These are phyloP conservation scores for Helarctos malayanus DNA, from an alignment of 2,797 vertebrate genomes.

Conservation along the genomic window DNA sequence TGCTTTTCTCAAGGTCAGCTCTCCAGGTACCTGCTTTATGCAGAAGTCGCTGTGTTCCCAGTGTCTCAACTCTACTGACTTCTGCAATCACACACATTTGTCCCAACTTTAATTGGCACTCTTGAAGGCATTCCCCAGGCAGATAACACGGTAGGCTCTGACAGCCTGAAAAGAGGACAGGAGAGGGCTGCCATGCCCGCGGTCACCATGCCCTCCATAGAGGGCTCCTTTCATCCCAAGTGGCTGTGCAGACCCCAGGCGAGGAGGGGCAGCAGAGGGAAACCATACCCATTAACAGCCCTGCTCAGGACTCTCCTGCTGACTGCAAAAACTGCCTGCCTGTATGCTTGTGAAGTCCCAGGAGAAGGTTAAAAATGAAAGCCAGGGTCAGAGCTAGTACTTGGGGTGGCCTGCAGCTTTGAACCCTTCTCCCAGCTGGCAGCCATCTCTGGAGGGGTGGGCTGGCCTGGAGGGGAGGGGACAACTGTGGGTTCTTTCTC, in stretches of 20 bases:
- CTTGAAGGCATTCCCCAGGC: slow-evolving; percentile 43
- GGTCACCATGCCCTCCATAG: neutral
- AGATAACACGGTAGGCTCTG: neutral
- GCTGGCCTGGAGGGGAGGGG: neutral
- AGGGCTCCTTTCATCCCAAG: slow-evolving; percentile 37
- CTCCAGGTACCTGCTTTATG: neutral
- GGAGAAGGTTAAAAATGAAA: slow-evolving; percentile 73
- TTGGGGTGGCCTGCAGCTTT: neutral
- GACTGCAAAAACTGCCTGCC: slow-evolving; percentile 61
- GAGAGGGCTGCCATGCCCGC: neutral
- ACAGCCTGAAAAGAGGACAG: neutral
- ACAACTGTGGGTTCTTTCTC: neutral
- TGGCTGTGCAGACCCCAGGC: neutral
- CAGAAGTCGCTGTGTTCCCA: neutral
- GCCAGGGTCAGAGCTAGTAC: neutral
- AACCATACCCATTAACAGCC: slow-evolving; percentile 18
- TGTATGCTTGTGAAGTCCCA: slow-evolving; percentile 18
- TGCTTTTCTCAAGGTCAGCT: slow-evolving; percentile 12
- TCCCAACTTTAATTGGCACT: slow-evolving; percentile 47
- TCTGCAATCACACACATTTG: slow-evolving; percentile 51
- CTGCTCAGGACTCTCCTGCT: slow-evolving; percentile 7
- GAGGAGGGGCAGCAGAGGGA: neutral
- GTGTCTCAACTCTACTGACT: neutral
- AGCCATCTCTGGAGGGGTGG: neutral
- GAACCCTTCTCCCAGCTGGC: slow-evolving; percentile 14